Evolutionary conservation across 2,888 invertebrate species (phyloP).

Genomic region (Hofmannophila pseudospretella): DNA sequence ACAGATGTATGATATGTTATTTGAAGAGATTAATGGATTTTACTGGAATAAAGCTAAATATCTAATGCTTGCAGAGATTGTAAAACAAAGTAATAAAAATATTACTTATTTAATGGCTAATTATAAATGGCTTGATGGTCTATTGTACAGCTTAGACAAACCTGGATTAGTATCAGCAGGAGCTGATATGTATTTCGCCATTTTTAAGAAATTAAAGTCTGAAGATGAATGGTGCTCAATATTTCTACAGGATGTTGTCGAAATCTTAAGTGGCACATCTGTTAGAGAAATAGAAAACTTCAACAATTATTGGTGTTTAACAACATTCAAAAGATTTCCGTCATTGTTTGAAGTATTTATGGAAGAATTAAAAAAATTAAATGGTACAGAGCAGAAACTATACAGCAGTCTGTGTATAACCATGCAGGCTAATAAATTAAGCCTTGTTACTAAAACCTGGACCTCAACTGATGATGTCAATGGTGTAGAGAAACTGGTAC

Average conservation of each 20-base stretch:
- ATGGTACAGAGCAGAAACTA: conserved; percentile 31
- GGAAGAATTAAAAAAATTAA: conserved; percentile 26
- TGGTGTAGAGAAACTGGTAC: conserved; percentile 25
- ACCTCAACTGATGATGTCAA: conserved; percentile 15
- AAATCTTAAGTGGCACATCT: conserved; percentile 35
- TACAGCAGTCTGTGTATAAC: conserved; percentile 45
- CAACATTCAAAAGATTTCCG: conserved; percentile 65
- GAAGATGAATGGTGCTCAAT: conserved; percentile 61
- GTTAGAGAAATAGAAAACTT: conserved; percentile 60
- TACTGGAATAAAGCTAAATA: conserved; percentile 80
- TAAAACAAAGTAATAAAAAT: conserved; percentile 36
- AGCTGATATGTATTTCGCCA: conserved; percentile 76
- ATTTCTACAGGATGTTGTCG: conserved; percentile 45
- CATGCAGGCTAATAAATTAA: conserved; percentile 59
- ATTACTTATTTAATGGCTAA: conserved; percentile 22
- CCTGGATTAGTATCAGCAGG: conserved; percentile 78
- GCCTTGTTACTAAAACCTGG: conserved; percentile 40
- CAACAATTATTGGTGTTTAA: conserved; percentile 70
- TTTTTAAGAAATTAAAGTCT: conserved; percentile 54
- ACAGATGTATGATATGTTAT: conserved; percentile 30
- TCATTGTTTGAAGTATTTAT: conserved; percentile 34
- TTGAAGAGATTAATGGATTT: conserved; percentile 55
- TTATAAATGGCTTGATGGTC: conserved; percentile 47
- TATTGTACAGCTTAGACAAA: conserved; percentile 60
- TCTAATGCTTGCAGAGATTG: conserved; percentile 72